Evolutionary conservation across 2,113 vertebrate genomes (phyloP).

Genomic region (Anoplopoma fimbria): DNA sequence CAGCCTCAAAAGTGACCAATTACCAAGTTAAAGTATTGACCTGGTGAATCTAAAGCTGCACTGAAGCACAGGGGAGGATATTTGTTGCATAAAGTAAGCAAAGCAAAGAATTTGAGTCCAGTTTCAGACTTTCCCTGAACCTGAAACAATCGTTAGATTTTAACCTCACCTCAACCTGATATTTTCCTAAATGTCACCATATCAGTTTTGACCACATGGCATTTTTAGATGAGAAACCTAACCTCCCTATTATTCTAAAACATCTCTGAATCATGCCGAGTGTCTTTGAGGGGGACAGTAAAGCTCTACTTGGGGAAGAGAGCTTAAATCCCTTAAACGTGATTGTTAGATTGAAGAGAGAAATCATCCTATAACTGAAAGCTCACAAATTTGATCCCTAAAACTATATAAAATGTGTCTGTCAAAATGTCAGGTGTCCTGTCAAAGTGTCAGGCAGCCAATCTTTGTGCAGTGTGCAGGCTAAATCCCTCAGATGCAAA

Average conservation of each 20-base stretch:
- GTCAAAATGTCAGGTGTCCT: conserved; percentile 33
- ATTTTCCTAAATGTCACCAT: not conserved
- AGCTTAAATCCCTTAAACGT: not conserved
- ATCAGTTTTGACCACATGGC: not conserved
- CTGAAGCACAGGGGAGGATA: not conserved
- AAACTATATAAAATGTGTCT: not conserved
- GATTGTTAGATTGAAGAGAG: not conserved
- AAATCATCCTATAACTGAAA: not conserved
- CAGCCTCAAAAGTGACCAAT: not conserved
- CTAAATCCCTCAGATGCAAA: conserved; percentile 19
- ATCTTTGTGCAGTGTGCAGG: not conserved
- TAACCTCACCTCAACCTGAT: not conserved
- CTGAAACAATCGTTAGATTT: not conserved
- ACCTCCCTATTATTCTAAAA: not conserved
- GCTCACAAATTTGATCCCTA: conserved; percentile 15
- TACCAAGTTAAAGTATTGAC: not conserved
- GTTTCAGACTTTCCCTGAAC: not conserved
- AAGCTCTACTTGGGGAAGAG: not conserved
- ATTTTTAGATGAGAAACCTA: not conserved
- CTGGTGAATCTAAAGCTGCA: not conserved
- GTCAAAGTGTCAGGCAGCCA: conserved; percentile 7
- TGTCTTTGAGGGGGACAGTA: not conserved
- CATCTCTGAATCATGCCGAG: conserved; percentile 1
- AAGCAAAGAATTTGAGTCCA: not conserved
- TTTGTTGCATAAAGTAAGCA: not conserved